A percentile compares a stretch with the other conserved stretches of the same genome.
Evolutionary conservation across 2,888 invertebrate genomes (phyloP).

Genomic region (Sialis lutaria): DNA sequence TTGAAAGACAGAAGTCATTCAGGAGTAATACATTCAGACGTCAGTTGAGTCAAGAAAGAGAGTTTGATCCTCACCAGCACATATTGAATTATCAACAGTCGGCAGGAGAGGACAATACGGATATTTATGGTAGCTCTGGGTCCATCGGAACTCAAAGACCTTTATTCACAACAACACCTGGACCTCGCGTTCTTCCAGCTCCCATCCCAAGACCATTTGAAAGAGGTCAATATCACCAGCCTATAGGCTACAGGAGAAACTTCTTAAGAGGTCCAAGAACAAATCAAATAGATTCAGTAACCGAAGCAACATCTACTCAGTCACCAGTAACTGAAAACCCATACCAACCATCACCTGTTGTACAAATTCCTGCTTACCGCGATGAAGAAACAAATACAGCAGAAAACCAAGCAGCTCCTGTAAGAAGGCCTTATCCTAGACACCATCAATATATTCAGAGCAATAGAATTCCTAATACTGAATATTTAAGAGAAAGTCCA

Average conservation of each 20-base stretch:
- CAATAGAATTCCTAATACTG: constrained; percentile 12
- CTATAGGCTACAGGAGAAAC: constrained; percentile 3
- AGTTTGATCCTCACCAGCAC: constrained; percentile 30
- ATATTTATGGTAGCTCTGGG: constrained; percentile 48
- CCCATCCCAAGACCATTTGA: constrained; percentile 11
- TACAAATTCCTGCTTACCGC: constrained; percentile 32
- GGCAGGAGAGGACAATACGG: constrained; percentile 44
- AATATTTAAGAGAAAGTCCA: constrained; percentile 5
- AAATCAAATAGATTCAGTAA: background rate
- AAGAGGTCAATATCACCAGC: background rate
- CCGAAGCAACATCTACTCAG: constrained; percentile 28
- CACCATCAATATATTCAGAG: constrained; percentile 24
- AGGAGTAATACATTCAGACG: constrained; percentile 42
- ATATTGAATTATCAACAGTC: constrained; percentile 38
- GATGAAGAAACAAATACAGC: constrained; percentile 20
- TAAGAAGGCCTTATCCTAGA: constrained; percentile 19
- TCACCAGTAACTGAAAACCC: constrained; percentile 28
- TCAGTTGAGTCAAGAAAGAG: constrained; percentile 38
- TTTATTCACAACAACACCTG: constrained; percentile 44
- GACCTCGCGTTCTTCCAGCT: constrained; percentile 36
- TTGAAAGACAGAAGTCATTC: constrained; percentile 20
- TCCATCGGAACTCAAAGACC: constrained; percentile 46
- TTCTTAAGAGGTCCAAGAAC: constrained; percentile 1
- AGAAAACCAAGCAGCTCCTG: constrained; percentile 26
- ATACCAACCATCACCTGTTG: constrained; percentile 32